Conservation (phyloP, 2,888 invertebrate genomes). For the Diaperis boleti region DNA sequence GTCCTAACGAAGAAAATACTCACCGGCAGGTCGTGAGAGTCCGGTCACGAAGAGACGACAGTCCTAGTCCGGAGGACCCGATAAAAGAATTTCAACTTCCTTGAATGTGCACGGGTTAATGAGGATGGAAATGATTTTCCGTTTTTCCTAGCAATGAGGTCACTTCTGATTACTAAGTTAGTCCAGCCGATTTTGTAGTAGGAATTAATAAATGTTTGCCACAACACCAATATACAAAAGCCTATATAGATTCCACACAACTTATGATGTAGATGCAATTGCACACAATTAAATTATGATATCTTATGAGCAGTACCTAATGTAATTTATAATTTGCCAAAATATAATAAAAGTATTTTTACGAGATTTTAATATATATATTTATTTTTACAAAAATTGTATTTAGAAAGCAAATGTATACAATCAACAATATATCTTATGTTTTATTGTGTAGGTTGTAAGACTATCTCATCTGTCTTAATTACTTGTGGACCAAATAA, state of each 20-base stretch:
- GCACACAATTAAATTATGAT: conserved; percentile 22
- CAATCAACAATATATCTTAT: conserved; percentile 37
- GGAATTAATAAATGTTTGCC: conserved; percentile 32
- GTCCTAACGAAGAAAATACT: conserved; percentile 68
- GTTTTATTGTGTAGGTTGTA: conserved; percentile 39
- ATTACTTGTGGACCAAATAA: conserved; percentile 52
- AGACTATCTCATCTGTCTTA: conserved; percentile 41
- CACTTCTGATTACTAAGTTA: conserved; percentile 1
- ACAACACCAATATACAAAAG: conserved; percentile 37
- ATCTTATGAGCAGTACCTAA: conserved; percentile 42
- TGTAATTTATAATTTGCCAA: conserved; percentile 38
- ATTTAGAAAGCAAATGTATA: conserved; percentile 38
- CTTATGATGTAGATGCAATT: conserved; percentile 29
- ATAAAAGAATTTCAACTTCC: conserved; percentile 46
- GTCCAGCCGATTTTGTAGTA: conserved; percentile 29
- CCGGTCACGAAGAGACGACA: conserved; percentile 73
- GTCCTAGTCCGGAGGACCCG: conserved; percentile 79
- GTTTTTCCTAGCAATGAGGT: background rate
- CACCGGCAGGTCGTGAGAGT: conserved; percentile 74
- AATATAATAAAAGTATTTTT: conserved; percentile 39
- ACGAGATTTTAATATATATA: conserved; percentile 29
- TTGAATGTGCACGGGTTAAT: conserved; percentile 28
- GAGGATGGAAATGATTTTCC: conserved; percentile 13
- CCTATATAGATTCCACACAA: conserved; percentile 30
- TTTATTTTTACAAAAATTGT: conserved; percentile 43